Evolutionary conservation across 2,113 vertebrate species (phyloP).

Genomic region (Neolamprologus longior): DNA sequence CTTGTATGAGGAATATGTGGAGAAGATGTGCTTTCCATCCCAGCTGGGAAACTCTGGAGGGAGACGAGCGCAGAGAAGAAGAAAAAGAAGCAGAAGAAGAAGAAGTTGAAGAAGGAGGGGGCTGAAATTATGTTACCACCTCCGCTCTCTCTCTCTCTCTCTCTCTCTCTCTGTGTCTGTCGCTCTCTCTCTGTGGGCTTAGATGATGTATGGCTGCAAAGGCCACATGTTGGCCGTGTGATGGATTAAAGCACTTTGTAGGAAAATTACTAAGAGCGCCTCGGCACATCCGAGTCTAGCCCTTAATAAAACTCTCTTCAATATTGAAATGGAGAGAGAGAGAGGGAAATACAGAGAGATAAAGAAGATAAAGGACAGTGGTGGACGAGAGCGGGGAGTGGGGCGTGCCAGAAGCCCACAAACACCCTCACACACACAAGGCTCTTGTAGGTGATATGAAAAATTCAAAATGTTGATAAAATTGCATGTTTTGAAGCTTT

Average conservation of each 20-base stretch:
- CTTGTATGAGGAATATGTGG: constrained; percentile 37
- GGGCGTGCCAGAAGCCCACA: background rate
- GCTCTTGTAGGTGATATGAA: background rate
- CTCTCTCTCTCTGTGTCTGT: constrained; percentile 16
- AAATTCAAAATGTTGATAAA: background rate
- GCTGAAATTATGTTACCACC: constrained; percentile 42
- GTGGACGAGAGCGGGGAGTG: background rate
- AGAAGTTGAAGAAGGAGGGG: constrained; percentile 1
- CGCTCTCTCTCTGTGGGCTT: constrained; percentile 74
- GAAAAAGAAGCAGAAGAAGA: background rate
- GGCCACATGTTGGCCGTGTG: constrained; percentile 96
- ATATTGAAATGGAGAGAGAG: constrained; percentile 78
- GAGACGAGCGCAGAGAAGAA: constrained; percentile 6
- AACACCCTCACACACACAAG: background rate
- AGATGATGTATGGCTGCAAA: constrained; percentile 98
- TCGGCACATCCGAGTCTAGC: constrained; percentile 92
- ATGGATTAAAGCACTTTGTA: constrained; percentile 99
- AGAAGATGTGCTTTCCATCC: constrained; percentile 46
- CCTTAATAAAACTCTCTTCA: constrained; percentile 99
- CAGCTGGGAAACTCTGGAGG: constrained; percentile 47
- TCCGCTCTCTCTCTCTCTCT: constrained; percentile 22
- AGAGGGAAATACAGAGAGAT: constrained; percentile 12
- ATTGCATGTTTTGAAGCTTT: background rate
- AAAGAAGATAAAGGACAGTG: constrained; percentile 45
- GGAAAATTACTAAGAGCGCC: constrained; percentile 98